Evolutionary conservation across 2,797 vertebrate genomes (phyloP), one percentile per base, ranked within the genome.

Genomic region (Manis pentadactyla): DNA sequence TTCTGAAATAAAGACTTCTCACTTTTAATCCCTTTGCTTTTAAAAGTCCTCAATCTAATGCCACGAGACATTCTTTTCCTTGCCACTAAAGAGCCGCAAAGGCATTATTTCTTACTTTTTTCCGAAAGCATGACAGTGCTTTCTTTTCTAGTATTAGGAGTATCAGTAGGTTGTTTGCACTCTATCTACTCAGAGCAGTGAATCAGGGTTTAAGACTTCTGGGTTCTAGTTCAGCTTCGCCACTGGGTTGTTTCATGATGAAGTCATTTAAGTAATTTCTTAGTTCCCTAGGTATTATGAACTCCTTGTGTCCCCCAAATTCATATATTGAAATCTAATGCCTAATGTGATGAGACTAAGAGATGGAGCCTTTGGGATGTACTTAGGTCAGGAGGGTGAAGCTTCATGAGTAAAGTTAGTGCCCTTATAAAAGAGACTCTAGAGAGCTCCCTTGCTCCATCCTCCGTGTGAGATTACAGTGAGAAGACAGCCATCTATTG

Each of bases 1-100:
- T 95, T 94, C 59, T 96, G 68, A n/a, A 97, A 95, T 87, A 66
- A 86, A 68, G 78, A 3, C 53, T 73, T 53, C 66, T 64, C 9
- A 8, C 79, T 92, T 66, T 78, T 93, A 81, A 92, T 3, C 27
- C 77, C 57, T 95, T 66, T 53, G 13, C 29, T 89, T 90, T 92
- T 66, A 71, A 89, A 59, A 51, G 11, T 53, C 21, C 85, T 78
- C 57, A 82, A 5, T 39, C 25, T 37, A 29, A 73, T 42, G 21
- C 18, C 55, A 29, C 31, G 37, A 59, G 71, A 71, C 81, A 46
- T 53, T 53, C 7, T 73, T 42, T 59, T 78, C 37, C 63, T 87
- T 68, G 18, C 39, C 37, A 29, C 37, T 55, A 55, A 87, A 93
- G 61, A 85, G 27, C 19, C 34, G 29, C 11, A 73, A 23, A 27